phyloP scores from a whole-genome alignment of 2,797 vertebrate genomes.

The Chaetophractus vellerosus region DNA sequence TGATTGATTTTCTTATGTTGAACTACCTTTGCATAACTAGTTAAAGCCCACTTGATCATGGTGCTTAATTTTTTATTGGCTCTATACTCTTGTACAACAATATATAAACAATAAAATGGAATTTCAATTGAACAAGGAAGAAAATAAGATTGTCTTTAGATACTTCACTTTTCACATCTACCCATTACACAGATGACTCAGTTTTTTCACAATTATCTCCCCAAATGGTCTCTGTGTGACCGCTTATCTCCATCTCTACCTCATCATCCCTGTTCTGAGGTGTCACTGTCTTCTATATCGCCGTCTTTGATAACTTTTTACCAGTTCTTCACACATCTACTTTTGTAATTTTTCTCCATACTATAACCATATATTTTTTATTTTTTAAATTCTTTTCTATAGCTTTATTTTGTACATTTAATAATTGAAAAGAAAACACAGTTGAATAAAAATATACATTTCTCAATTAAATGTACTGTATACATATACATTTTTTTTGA shows the following conservation, averaged over 20 bases:
- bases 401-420: too few species aligned
- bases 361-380: not conserved
- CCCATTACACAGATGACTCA: not conserved
- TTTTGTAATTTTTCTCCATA: not conserved
- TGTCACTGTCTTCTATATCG: not conserved
- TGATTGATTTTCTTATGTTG: too few species aligned
- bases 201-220: not conserved
- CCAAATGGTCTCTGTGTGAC: not conserved
- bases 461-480: too few species aligned
- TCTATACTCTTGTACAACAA: not conserved
- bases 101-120: not conserved
- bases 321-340: not conserved
- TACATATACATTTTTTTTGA: too few species aligned
- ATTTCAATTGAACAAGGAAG: not conserved
- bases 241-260: not conserved
- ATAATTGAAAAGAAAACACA: too few species aligned
- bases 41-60: too few species aligned
- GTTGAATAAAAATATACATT: too few species aligned
- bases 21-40: too few species aligned
- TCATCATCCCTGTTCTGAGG: not conserved
- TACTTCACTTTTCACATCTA: not conserved
- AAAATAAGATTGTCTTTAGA: not conserved
- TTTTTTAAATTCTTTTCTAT: too few species aligned
- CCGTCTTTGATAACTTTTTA: not conserved
- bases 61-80: not conserved